Base-by-base conservation (phyloP, 2,797 vertebrate species). In the Propithecus perrieri region DNA sequence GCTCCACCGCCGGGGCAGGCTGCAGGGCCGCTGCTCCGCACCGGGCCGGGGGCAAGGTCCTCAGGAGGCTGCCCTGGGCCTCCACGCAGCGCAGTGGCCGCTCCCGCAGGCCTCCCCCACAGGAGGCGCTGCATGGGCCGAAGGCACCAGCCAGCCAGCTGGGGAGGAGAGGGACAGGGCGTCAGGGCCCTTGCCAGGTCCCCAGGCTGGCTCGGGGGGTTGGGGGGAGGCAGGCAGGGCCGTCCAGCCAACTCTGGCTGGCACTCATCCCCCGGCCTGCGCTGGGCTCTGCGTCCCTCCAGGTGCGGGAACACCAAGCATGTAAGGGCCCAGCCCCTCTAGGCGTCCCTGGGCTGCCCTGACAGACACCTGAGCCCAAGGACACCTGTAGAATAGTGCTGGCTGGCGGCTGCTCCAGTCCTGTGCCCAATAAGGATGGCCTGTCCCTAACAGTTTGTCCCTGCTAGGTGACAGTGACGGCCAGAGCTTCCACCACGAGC, bases 121-220 rank as follows among this genome's bases (percentile, higher is more conserved):
- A 99, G 85, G 98, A 98, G 71, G 97, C 89, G 0, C 98, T 99
- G 55, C 99, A 99, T 24, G 98, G 98, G 48, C 99, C 98, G 75
- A 98, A 98, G 93, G 85, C 95, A 41, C 98, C 99, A 0, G 93
- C 85, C 35, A 97, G 97, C 98, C 99, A 99, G 83, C 99, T 99
- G 97, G 38, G 96, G 95, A 41, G 96, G 96, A 63, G 41, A 57
- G 38, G 78, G 7, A 11, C n/a, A 43, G 67, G 46, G 67, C 0
- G 0, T 48, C 0, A 6, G 53, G 57, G 17, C 33, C 17, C 53
- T 18, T 30, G 13, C 74, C 24, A 2, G 41, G 75, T 14, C 12
- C 26, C 20, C 17, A 10, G 43, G n/a, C 26, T 38, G 30, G 26
- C 53, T 67, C 30, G 8, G 69, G 24, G 6, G 22, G 35, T 4